Evolutionary conservation across 2,888 invertebrate species (phyloP).

Genomic region (Plusia festucae): DNA sequence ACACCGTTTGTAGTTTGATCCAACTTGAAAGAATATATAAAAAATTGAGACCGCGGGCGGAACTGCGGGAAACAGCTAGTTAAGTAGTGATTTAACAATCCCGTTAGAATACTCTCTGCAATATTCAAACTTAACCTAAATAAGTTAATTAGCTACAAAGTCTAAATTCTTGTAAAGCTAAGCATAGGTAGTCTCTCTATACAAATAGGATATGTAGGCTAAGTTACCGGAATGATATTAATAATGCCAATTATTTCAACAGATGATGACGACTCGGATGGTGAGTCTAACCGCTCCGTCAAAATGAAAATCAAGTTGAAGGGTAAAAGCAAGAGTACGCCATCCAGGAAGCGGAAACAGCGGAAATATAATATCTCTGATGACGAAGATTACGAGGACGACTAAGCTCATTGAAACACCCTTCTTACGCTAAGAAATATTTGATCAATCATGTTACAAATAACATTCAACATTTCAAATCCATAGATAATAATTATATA

Average conservation of each 20-base stretch:
- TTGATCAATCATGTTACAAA: constrained; percentile 22
- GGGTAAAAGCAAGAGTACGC: constrained; percentile 85
- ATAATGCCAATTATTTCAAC: constrained; percentile 37
- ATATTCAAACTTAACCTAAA: too few relatives aligned
- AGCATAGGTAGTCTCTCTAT: too few relatives aligned
- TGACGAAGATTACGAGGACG: constrained; percentile 91
- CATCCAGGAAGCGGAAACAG: constrained; percentile 88
- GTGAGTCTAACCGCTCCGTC: constrained; percentile 90
- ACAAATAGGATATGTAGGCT: too few relatives aligned
- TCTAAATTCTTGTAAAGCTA: too few relatives aligned
- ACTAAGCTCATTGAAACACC: constrained; percentile 68
- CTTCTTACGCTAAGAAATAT: constrained; percentile 24
- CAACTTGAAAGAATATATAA: too few relatives aligned
- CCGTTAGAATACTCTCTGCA: neutral
- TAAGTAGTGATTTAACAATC: neutral
- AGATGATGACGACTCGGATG: constrained; percentile 90
- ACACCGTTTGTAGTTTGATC: too few relatives aligned
- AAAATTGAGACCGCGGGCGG: too few relatives aligned
- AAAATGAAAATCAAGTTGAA: constrained; percentile 94
- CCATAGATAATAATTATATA: constrained; percentile 24
- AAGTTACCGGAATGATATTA: neutral
- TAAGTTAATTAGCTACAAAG: too few relatives aligned
- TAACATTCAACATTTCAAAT: constrained; percentile 20
- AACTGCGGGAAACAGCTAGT: too few relatives aligned
- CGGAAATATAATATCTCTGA: constrained; percentile 91